phyloP scores from a whole-genome alignment of 2,113 vertebrate species.

The Labrus mixtus region DNA sequence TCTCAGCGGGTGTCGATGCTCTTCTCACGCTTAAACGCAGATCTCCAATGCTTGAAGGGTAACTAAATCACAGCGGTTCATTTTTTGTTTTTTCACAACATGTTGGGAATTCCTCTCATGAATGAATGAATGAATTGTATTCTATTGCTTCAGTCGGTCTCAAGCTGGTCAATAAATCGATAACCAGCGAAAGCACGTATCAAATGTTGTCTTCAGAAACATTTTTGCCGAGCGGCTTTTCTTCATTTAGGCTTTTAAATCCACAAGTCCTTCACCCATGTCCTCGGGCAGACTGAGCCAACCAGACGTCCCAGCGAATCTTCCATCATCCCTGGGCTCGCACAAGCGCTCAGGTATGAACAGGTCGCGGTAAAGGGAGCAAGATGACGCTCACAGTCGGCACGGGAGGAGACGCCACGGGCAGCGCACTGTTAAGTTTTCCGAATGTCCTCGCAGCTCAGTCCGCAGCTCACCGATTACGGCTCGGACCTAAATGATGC shows the following conservation, averaged over 20 bases:
- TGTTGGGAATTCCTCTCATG: constrained; percentile 25
- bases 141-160: constrained; percentile 6
- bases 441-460: neutral
- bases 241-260: constrained; percentile 60
- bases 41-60: constrained; percentile 30
- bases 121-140: constrained; percentile 2
- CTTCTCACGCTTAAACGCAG: constrained; percentile 26
- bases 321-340: constrained; percentile 18
- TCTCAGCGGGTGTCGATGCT: constrained; percentile 39
- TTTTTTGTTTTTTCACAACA: constrained; percentile 31
- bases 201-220: constrained; percentile 46
- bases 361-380: neutral
- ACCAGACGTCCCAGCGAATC: neutral
- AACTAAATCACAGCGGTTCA: constrained; percentile 45
- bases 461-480: neutral
- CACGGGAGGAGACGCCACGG: constrained; percentile 57
- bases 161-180: constrained; percentile 55
- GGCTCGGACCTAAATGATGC: neutral
- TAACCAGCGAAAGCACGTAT: constrained; percentile 35
- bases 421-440: constrained; percentile 61
- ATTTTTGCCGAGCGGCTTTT: constrained; percentile 42
- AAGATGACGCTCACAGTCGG: constrained; percentile 24
- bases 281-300: neutral
- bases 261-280: constrained; percentile 54
- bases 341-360: constrained; percentile 37